Percentiles rank a stretch among this genome's conserved stretches.
Conservation (phyloP, 2,888 invertebrate species). For the Pyrrhia umbra region DNA sequence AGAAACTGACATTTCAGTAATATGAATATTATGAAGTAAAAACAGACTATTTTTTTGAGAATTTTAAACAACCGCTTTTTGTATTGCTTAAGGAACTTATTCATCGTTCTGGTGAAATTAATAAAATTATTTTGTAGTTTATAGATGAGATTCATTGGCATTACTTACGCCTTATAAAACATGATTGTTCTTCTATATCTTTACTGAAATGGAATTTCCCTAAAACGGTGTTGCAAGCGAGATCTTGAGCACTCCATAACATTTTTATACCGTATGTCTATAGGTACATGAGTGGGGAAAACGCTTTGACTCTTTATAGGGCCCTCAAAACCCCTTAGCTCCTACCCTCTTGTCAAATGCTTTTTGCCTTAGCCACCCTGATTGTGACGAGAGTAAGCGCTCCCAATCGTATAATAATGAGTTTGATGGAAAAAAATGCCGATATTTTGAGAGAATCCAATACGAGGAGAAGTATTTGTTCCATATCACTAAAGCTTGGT, state of each 20-base stretch:
- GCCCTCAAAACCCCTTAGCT: constrained; percentile 55
- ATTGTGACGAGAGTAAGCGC: constrained; percentile 51
- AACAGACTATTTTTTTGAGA: no score
- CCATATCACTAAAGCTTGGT: constrained; percentile 4
- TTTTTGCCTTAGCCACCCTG: constrained; percentile 55
- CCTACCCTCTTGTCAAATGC: constrained; percentile 57
- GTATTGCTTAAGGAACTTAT: neutral
- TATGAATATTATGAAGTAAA: no score
- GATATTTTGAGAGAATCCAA: constrained; percentile 28
- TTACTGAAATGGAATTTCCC: constrained; percentile 33
- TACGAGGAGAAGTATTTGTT: constrained; percentile 14
- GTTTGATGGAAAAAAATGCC: constrained; percentile 39
- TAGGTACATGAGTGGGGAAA: constrained; percentile 37
- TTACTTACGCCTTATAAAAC: neutral
- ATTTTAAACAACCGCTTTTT: no score
- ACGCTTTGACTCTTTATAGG: constrained; percentile 56
- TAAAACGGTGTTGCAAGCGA: constrained; percentile 37
- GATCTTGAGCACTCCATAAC: constrained; percentile 29
- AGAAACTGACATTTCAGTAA: no score
- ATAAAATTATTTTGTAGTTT: no score
- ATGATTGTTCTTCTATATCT: constrained; percentile 7
- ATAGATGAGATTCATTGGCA: no score
- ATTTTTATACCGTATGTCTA: constrained; percentile 46
- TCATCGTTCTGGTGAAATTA: neutral
- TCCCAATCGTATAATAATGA: constrained; percentile 52